Base-by-base conservation (phyloP, 1,140 invertebrate genomes). In the Lepidostoma basale region DNA sequence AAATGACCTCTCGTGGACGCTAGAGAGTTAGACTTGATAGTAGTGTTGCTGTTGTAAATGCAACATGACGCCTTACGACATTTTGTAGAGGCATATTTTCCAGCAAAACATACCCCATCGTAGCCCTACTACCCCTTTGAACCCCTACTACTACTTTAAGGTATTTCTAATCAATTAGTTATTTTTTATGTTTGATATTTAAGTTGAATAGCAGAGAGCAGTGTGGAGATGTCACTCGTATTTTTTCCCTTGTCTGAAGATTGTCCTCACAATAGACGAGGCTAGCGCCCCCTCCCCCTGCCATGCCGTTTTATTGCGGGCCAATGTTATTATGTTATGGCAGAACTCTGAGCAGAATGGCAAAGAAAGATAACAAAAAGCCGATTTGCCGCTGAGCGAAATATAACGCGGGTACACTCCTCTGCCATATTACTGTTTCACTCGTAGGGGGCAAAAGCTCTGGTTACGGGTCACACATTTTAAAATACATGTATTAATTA, bases 291-390 rank as follows among this genome's bases (percentile, higher is more conserved):
- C 16, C 4, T 2, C 6, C 30, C 30, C 30, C 6, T 28, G 14
- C 62, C 16, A 44, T 20, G 14, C 14, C 56, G 33, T 72, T 72
- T 72, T 72, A 72, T 72, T 68, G 59, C 70, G 70, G 70, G 62
- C 70, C 70, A 69, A 69, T 68, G 70, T 72, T 72, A 72, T 72
- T 72, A 72, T 72, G 70, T 72, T 72, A 72, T 69, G 70, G 67
- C 62, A 72, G 67, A 72, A 72, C 70, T 69, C 54, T 60, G 68
- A 73, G 72, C 72, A 73, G 72, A 73, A 73, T 73, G 72, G 72
- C 68, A 68, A 70, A 68, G 70, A 73, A 70, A 73, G 72, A 73
- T 73, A 73, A 73, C 72, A 73, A 70, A 73, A 73, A 73, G 68
- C 72, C 72, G 72, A 70, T 73, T 73, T 73, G 71, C 60, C 67